phyloP scores from a whole-genome alignment of 2,888 invertebrate genomes.

The Oligia strigilis region DNA sequence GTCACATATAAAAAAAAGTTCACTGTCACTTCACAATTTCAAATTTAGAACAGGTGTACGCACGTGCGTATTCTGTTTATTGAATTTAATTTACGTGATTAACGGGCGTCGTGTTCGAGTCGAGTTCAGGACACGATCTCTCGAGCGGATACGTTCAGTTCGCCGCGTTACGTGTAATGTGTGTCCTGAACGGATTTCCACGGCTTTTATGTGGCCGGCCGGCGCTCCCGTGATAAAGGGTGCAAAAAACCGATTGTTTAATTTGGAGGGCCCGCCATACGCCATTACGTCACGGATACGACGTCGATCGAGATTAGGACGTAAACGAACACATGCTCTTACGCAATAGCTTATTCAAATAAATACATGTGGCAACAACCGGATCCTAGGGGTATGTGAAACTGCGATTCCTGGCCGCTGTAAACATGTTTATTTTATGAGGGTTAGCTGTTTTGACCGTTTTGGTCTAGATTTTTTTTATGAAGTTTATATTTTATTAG shows the following conservation, averaged over 20 bases:
- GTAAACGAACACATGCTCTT: slow-evolving; percentile 84
- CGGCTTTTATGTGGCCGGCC: slow-evolving; percentile 87
- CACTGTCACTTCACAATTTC: slow-evolving; percentile 77
- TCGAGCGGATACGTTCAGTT: slow-evolving; percentile 85
- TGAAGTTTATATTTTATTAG: slow-evolving; percentile 10
- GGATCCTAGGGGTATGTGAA: slow-evolving; percentile 86
- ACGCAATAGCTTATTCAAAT: slow-evolving; percentile 86
- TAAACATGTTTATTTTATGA: slow-evolving; percentile 36
- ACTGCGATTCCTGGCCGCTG: slow-evolving; percentile 69
- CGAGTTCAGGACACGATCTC: slow-evolving; percentile 77
- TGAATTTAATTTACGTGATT: slow-evolving; percentile 58
- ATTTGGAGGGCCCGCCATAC: slow-evolving; percentile 81
- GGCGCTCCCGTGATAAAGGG: slow-evolving; percentile 88
- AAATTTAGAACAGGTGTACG: slow-evolving; percentile 69
- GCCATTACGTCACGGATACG: slow-evolving; percentile 85
- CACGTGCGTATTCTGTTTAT: slow-evolving; percentile 64
- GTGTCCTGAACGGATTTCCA: slow-evolving; percentile 89
- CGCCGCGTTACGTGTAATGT: slow-evolving; percentile 87
- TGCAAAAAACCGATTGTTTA: slow-evolving; percentile 89
- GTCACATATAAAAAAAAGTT: slow-evolving; percentile 63
- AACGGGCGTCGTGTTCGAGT: slow-evolving; percentile 63
- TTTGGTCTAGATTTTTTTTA: not conserved
- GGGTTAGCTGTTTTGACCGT: not conserved
- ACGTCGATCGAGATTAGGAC: slow-evolving; percentile 83
- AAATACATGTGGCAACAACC: slow-evolving; percentile 87